Evolutionary conservation across 2,113 vertebrate genomes (phyloP).

Genomic region (Odocoileus virginianus): DNA sequence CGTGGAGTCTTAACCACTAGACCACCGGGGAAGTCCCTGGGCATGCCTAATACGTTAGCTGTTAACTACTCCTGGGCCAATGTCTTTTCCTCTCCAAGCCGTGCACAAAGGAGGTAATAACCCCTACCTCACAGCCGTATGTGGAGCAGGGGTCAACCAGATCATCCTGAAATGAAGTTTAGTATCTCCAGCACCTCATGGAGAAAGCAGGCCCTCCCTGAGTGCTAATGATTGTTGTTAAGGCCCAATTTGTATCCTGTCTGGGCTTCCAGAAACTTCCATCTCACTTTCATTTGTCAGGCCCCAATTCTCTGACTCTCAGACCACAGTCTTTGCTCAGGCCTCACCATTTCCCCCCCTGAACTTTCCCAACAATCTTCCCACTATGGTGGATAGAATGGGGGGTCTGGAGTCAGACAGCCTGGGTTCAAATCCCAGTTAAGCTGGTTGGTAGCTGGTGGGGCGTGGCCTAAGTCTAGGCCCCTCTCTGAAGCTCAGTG

Average conservation of each 20-base stretch:
- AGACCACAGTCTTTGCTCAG: background rate
- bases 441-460: background rate
- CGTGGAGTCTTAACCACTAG: background rate
- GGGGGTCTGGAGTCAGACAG: background rate
- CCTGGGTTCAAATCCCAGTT: background rate
- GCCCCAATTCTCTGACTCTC: background rate
- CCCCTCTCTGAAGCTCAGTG: background rate
- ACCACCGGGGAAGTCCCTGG: background rate
- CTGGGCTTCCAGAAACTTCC: background rate
- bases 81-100: background rate
- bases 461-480: background rate
- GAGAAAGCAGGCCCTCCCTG: background rate
- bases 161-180: background rate
- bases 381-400: background rate
- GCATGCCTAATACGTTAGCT: fast-evolving
- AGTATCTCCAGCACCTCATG: background rate
- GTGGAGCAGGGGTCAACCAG: background rate
- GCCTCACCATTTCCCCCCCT: background rate
- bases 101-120: background rate
- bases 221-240: background rate
- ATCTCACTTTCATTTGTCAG: background rate
- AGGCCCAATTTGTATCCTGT: background rate
- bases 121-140: background rate
- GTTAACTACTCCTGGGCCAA: background rate
- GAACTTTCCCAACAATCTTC: background rate